Conservation (phyloP, 2,113 vertebrate genomes). For the Ophthalmolycus amberensis region DNA sequence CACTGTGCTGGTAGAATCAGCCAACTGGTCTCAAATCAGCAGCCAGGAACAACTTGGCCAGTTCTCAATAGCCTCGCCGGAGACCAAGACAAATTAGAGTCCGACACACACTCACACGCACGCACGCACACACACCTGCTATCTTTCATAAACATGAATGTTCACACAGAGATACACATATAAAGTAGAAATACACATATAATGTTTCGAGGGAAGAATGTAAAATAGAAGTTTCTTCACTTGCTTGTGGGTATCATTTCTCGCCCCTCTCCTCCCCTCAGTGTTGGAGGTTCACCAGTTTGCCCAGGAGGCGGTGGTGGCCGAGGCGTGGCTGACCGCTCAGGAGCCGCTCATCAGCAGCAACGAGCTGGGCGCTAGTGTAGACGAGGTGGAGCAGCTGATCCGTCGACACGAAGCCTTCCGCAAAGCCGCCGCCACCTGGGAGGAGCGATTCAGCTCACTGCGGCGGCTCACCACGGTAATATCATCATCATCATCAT, state of each 20-base stretch:
- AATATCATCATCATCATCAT: constrained; percentile 8
- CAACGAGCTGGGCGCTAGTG: constrained; percentile 90
- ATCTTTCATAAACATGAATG: not conserved
- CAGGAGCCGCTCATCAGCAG: constrained; percentile 93
- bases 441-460: constrained; percentile 97
- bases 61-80: too few relatives aligned
- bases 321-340: constrained; percentile 93
- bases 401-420: constrained; percentile 95
- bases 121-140: not conserved
- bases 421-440: constrained; percentile 90
- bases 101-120: not conserved
- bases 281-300: constrained; percentile 97
- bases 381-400: constrained; percentile 97
- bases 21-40: too few relatives aligned
- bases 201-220: not conserved
- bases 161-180: not conserved
- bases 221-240: too few relatives aligned
- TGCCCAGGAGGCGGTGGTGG: constrained; percentile 94
- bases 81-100: too few relatives aligned
- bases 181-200: not conserved
- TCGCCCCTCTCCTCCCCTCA: constrained; percentile 49
- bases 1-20: not conserved
- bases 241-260: not conserved
- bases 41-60: too few relatives aligned
- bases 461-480: constrained; percentile 92